phyloP scores from a whole-genome alignment of 2,888 invertebrate genomes.

The Salticus scenicus region DNA sequence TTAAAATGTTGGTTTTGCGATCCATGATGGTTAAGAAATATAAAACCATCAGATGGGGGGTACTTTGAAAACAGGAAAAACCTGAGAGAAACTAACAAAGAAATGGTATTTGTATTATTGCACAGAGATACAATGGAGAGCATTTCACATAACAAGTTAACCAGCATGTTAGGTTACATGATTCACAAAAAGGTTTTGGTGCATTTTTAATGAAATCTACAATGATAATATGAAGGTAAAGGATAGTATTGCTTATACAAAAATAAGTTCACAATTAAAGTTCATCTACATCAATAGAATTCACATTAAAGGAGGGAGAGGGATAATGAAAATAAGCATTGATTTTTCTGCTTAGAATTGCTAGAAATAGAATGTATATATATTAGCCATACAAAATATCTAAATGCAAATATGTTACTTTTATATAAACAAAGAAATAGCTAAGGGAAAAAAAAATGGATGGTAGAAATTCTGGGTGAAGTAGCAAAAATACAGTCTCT shows the following conservation, averaged over 20 bases:
- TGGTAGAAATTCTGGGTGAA: neutral
- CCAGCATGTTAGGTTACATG: neutral
- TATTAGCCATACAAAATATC: neutral
- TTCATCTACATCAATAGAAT: too few species aligned
- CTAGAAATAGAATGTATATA: neutral
- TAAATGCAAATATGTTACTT: neutral
- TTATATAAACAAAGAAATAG: neutral
- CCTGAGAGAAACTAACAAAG: neutral
- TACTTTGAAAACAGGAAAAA: neutral
- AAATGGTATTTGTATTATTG: neutral
- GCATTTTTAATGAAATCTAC: neutral
- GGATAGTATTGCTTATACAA: too few species aligned
- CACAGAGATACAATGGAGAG: neutral
- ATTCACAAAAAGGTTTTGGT: neutral
- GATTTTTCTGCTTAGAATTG: neutral
- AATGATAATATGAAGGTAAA: too few species aligned
- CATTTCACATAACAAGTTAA: neutral
- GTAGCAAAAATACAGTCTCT: slow-evolving; percentile 27
- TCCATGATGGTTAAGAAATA: neutral
- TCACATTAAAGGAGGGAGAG: neutral
- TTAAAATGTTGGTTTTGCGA: slow-evolving; percentile 1
- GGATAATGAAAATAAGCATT: too few species aligned
- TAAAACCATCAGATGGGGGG: neutral
- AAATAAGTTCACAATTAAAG: too few species aligned
- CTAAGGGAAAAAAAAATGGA: neutral